Conservation (phyloP, 2,888 invertebrate genomes). For the Orthonevra nobilis region DNA sequence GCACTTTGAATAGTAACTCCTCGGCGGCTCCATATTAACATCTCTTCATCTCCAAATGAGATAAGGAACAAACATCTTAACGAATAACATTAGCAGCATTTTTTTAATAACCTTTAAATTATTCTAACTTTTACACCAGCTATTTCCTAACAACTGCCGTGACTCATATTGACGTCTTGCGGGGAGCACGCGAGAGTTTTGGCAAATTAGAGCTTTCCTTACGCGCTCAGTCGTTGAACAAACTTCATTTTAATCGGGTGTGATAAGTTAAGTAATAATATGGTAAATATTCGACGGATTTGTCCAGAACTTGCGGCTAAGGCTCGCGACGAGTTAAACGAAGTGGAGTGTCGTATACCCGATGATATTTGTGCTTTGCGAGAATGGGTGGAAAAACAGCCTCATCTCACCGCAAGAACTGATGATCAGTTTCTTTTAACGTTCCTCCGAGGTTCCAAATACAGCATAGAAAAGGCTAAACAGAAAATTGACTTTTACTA, state of each 20-base stretch:
- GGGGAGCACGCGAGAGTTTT: no score
- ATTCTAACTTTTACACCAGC: no score
- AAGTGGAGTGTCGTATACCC: constrained; percentile 78
- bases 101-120: no score
- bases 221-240: constrained; percentile 2
- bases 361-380: constrained; percentile 78
- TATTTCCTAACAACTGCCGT: no score
- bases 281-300: constrained; percentile 74
- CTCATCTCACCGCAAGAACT: constrained; percentile 78
- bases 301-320: constrained; percentile 74
- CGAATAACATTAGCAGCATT: no score
- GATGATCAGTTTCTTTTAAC: constrained; percentile 81
- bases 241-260: neutral
- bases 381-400: constrained; percentile 81
- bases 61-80: no score
- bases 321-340: constrained; percentile 81
- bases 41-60: no score
- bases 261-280: constrained; percentile 23
- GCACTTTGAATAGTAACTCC: no score
- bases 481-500: constrained; percentile 83
- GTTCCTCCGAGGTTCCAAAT: constrained; percentile 82
- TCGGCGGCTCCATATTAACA: no score
- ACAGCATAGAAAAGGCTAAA: constrained; percentile 82
- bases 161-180: no score
- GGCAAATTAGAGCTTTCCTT: no score